Conservation (phyloP, 2,797 vertebrate species). For the Poecilia picta region DNA sequence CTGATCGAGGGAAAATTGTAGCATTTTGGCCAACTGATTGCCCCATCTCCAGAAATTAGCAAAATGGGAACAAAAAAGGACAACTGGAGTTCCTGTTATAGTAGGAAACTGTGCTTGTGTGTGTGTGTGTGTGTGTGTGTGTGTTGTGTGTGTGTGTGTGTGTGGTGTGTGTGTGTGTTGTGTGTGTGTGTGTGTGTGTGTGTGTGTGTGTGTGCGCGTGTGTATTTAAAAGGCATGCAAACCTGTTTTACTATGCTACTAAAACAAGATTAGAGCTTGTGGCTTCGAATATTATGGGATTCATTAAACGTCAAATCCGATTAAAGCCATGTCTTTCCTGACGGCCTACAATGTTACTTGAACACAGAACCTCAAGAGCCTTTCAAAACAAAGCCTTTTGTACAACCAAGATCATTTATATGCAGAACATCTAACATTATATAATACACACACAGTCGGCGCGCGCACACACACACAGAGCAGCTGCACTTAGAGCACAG, state of each 20-base stretch:
- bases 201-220: too few species aligned
- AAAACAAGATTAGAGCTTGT: background rate
- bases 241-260: background rate
- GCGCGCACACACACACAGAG: conserved; percentile 5
- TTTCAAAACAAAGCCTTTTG: conserved; percentile 74
- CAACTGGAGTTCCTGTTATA: background rate
- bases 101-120: background rate
- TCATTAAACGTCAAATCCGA: conserved; percentile 12
- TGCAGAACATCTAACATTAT: conserved; percentile 73
- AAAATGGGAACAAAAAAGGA: background rate
- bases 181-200: background rate
- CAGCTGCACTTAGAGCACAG: conserved; percentile 37
- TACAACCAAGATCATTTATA: conserved; percentile 72
- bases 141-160: background rate
- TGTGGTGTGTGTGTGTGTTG: too few species aligned
- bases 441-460: conserved; percentile 47
- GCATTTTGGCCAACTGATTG: background rate
- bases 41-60: background rate
- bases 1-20: background rate
- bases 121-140: background rate
- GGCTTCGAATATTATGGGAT: background rate
- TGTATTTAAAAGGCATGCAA: background rate
- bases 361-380: conserved; percentile 31
- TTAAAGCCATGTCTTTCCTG: background rate
- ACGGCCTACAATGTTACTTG: conserved; percentile 22